These are phyloP conservation scores for Micromussa lordhowensis DNA, from an alignment of 92 coral and sea anemone species.

Conservation along the genomic window DNA sequence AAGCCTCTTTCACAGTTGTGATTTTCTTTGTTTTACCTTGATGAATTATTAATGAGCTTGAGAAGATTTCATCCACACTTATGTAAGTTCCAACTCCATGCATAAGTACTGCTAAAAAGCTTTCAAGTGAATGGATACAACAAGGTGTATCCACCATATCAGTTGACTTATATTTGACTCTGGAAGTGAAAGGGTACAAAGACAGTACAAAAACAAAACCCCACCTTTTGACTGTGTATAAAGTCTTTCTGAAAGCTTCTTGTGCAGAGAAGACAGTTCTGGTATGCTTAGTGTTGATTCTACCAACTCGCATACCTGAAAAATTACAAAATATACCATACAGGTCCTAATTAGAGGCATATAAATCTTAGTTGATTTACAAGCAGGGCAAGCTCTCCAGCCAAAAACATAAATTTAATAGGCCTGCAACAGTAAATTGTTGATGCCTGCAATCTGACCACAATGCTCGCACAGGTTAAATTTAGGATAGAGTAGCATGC, in stretches of 20 bases:
- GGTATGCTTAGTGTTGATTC: slow-evolving; percentile 63
- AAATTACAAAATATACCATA: background rate
- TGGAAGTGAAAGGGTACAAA: background rate
- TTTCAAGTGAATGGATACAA: background rate
- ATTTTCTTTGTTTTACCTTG: too few relatives aligned
- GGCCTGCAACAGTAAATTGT: too few relatives aligned
- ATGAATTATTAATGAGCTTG: too few relatives aligned
- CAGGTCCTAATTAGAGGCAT: background rate
- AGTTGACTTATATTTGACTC: background rate
- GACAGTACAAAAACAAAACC: background rate
- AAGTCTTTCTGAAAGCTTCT: slow-evolving; percentile 58
- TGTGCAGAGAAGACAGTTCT: slow-evolving; percentile 66
- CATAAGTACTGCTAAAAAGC: too few relatives aligned
- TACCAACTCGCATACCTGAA: slow-evolving; percentile 76
- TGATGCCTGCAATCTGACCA: too few relatives aligned
- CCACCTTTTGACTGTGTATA: slow-evolving; percentile 26
- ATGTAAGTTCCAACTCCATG: too few relatives aligned
- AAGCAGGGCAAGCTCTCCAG: background rate
- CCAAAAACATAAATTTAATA: too few relatives aligned
- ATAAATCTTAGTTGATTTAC: too few relatives aligned
- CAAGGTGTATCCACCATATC: background rate
- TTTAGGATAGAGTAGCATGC: too few relatives aligned
- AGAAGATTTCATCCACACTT: too few relatives aligned
- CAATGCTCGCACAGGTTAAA: too few relatives aligned
- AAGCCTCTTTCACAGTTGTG: too few relatives aligned